phyloP scores from a whole-genome alignment of 2,797 vertebrate species.

The Fistularia commersonii region DNA sequence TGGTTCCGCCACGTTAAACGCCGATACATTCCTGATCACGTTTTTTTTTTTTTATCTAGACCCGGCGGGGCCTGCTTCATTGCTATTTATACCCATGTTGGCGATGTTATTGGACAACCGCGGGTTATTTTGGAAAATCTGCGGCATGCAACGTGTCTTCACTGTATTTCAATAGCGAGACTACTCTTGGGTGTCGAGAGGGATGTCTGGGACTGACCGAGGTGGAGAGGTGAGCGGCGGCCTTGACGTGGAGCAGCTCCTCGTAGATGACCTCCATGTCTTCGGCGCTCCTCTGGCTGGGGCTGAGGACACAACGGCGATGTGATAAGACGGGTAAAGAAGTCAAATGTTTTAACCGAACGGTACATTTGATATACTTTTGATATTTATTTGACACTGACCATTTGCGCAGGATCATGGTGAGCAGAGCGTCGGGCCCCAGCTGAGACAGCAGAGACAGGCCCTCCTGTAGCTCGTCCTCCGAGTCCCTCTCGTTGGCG shows the following conservation, averaged over 20 bases:
- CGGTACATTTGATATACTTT: no score
- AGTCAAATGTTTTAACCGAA: not conserved
- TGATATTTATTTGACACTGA: no score
- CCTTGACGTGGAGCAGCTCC: constrained; percentile 92
- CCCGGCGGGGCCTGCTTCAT: no score
- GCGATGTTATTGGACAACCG: no score
- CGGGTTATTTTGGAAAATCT: no score
- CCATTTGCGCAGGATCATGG: constrained; percentile 91
- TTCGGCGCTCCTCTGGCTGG: constrained; percentile 85
- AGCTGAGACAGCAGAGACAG: constrained; percentile 86
- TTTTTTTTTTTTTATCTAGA: not conserved
- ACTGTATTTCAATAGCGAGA: not conserved
- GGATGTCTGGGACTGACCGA: constrained; percentile 76
- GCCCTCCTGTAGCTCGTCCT: constrained; percentile 89
- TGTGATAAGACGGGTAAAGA: not conserved
- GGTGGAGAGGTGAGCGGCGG: constrained; percentile 91
- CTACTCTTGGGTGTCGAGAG: not conserved
- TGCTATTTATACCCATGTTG: no score
- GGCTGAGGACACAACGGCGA: constrained; percentile 62
- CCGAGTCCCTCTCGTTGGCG: constrained; percentile 66
- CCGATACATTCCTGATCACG: no score
- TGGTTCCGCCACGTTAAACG: not conserved
- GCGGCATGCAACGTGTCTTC: not conserved
- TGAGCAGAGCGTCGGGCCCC: constrained; percentile 89
- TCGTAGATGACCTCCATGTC: constrained; percentile 95